These are phyloP conservation scores for Plebejus melissa DNA, from an alignment of 2,888 invertebrate genomes.

Conservation along the genomic window DNA sequence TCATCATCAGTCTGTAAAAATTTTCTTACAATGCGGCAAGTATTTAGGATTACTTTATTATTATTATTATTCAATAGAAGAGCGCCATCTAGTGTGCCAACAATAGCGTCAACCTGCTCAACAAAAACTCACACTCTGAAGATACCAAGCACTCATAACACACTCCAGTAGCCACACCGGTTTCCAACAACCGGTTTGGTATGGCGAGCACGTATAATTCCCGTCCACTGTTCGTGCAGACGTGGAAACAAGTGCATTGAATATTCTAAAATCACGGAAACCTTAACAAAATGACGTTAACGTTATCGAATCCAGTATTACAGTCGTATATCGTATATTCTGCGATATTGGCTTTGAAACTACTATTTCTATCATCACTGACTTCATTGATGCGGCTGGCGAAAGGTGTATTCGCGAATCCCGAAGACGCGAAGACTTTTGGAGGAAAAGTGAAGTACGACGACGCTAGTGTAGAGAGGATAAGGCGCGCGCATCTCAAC, in stretches of 20 bases:
- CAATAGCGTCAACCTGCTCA: neutral
- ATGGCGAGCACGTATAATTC: neutral
- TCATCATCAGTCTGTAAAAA: too few relatives aligned
- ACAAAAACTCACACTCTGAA: neutral
- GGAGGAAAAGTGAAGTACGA: conserved; percentile 59
- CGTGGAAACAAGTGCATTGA: neutral
- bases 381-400: conserved; percentile 49
- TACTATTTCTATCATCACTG: conserved; percentile 47
- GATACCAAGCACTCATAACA: neutral
- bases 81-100: neutral
- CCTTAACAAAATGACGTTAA: neutral
- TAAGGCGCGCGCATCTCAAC: conserved; percentile 81
- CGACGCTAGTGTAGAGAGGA: conserved; percentile 57
- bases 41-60: too few relatives aligned
- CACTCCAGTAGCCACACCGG: neutral
- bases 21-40: too few relatives aligned
- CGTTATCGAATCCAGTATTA: conserved; percentile 8
- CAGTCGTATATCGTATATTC: conserved; percentile 48
- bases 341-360: conserved; percentile 56
- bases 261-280: neutral
- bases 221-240: neutral
- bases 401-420: conserved; percentile 55
- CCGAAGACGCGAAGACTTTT: conserved; percentile 53
- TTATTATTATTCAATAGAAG: neutral
- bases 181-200: neutral